Evolutionary conservation across 2,888 invertebrate genomes (phyloP).

Genomic region (Tubiluchus corallicola): DNA sequence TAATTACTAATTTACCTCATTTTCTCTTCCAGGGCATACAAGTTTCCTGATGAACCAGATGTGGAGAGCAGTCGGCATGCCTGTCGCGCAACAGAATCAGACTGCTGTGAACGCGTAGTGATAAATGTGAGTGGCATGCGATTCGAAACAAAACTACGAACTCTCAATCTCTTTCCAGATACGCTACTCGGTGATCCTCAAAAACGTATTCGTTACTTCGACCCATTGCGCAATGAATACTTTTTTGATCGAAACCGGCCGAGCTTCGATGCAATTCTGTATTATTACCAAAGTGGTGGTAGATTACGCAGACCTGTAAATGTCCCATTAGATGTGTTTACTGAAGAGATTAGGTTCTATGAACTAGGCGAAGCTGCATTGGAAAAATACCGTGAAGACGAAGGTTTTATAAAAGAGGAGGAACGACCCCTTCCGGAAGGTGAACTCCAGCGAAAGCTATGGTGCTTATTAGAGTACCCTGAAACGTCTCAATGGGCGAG

Average conservation of each 20-base stretch:
- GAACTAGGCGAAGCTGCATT: constrained; percentile 29
- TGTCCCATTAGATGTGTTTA: constrained; percentile 32
- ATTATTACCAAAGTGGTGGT: constrained; percentile 24
- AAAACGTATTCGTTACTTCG: not conserved
- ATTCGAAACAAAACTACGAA: not conserved
- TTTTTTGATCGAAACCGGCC: constrained; percentile 1
- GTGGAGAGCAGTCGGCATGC: too few species aligned
- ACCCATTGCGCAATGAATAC: not conserved
- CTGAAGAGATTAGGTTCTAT: constrained; percentile 31
- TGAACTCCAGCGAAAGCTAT: constrained; percentile 20
- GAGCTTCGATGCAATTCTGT: not conserved
- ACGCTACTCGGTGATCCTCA: not conserved
- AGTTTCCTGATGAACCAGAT: too few species aligned
- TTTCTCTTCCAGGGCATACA: too few species aligned
- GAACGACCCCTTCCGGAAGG: constrained; percentile 21
- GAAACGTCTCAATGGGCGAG: constrained; percentile 28
- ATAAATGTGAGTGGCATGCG: constrained; percentile 57
- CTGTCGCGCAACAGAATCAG: too few species aligned
- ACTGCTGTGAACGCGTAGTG: too few species aligned
- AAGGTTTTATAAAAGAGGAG: constrained; percentile 27
- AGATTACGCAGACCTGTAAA: constrained; percentile 29
- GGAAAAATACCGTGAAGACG: constrained; percentile 28
- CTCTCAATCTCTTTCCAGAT: not conserved
- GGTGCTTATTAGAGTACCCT: constrained; percentile 32
- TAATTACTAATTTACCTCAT: too few species aligned